Evolutionary conservation across 2,888 invertebrate genomes (phyloP), one percentile per base, ranked within the genome.

Genomic region (Netelia fuscicornis): DNA sequence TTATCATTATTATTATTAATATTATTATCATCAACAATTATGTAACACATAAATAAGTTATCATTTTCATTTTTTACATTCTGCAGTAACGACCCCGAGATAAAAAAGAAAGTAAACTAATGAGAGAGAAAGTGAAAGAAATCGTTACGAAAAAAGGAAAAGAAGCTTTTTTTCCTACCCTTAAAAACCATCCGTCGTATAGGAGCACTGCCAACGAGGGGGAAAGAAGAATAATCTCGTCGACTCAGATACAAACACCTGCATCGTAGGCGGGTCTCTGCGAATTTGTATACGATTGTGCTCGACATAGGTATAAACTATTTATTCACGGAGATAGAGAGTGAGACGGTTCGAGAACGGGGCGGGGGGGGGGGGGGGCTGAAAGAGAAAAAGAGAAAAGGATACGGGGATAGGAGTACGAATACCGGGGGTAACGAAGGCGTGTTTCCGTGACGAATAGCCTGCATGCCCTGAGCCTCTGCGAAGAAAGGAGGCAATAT

Each of bases 361-460:
- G 30, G n/a, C 13, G 9, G 2, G 44, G 68, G 23, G 52, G 23
- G 1, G 5, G 52, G 11, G 44, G 17, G 71, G 68, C 37, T 37
- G 62, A 52, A 23, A 58, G 20, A 62, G 25, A 23, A n/a, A 42
- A 17, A 42, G 17, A 37, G 65, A 42, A 42, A 58, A 20, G 37
- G 37, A 37, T 37, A 58, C 8, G 20, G 23, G 17, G 5, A 20
- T 58, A 20, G 20, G 23, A 58, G 58, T 58, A 70, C 65, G 79
- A 80, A 80, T 72, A 56, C 56, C 44, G 64, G 67, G 67, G 75
- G 79, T 74, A 77, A 79, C 71, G 72, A 72, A 85, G 85, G 85
- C 85, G 85, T 83, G 85, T 85, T 85, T 80, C 85, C 85, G 85
- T 85, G 85, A 85, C 85, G 85, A 85, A 85, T 85, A 85, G 85